Percentiles rank a stretch among this genome's conserved stretches.
Evolutionary conservation across 1,140 invertebrate species (phyloP).

Genomic region (Drosophila serrata): DNA sequence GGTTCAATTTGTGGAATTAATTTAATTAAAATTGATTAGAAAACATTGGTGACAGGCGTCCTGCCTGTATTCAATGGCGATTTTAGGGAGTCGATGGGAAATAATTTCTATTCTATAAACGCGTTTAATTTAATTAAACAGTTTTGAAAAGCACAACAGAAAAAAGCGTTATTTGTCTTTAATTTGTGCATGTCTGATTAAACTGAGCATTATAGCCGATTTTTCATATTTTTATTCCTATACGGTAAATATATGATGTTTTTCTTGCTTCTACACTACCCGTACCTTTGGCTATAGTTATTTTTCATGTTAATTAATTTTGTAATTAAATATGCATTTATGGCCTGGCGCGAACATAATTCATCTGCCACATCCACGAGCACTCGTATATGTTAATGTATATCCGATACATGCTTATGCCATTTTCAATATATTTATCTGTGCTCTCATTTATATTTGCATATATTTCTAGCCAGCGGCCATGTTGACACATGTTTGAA

Average conservation of each 20-base stretch:
- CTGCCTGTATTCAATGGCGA: conserved; percentile 1
- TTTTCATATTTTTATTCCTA: conserved; percentile 35
- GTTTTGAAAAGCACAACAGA: conserved; percentile 15
- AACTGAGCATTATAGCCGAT: conserved; percentile 28
- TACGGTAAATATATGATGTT: background rate
- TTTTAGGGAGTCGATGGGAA: conserved; percentile 11
- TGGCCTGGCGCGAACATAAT: conserved; percentile 65
- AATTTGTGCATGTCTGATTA: conserved; percentile 46
- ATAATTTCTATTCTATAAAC: conserved; percentile 24
- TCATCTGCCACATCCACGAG: conserved; percentile 49
- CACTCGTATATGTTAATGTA: conserved; percentile 26
- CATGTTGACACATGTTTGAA: conserved; percentile 83
- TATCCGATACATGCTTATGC: conserved; percentile 63
- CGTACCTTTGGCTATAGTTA: conserved; percentile 51
- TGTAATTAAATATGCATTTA: conserved; percentile 81
- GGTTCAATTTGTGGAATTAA: conserved; percentile 59
- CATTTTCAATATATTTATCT: conserved; percentile 74
- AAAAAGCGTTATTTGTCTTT: conserved; percentile 46
- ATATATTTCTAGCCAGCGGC: conserved; percentile 67
- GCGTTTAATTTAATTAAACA: conserved; percentile 50
- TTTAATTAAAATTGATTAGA: conserved; percentile 80
- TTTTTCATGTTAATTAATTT: conserved; percentile 82
- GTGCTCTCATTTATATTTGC: conserved; percentile 64
- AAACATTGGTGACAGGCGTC: conserved; percentile 55
- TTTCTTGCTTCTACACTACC: conserved; percentile 16